Conservation (phyloP, 2,797 vertebrate species). For the Sebastes taczanowskii region DNA sequence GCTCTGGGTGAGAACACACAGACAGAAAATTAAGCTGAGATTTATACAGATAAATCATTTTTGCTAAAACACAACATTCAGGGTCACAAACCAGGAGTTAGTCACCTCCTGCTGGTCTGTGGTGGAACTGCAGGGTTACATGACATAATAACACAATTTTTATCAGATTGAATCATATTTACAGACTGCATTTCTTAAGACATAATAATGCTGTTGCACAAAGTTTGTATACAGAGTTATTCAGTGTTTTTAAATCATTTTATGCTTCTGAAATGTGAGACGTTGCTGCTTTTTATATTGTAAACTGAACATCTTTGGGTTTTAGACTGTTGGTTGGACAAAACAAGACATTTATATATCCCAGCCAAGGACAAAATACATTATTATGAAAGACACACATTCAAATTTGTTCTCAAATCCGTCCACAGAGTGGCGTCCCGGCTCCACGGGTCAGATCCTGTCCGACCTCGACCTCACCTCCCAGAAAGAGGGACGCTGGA, state of each 20-base stretch:
- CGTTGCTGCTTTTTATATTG: too few species aligned
- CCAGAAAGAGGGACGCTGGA: conserved; percentile 95
- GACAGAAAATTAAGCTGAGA: too few species aligned
- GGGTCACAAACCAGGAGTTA: not conserved
- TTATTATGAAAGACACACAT: not conserved
- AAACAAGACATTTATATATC: not conserved
- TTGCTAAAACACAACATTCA: too few species aligned
- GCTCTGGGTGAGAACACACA: conserved; percentile 86
- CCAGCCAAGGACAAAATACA: too few species aligned
- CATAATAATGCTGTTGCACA: too few species aligned
- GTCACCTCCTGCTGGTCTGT: not conserved
- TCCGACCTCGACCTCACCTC: conserved; percentile 97
- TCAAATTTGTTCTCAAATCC: not conserved
- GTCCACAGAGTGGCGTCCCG: conserved; percentile 93
- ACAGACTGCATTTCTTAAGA: not conserved
- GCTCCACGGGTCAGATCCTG: conserved; percentile 96
- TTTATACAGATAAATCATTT: not conserved
- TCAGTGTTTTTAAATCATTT: not conserved
- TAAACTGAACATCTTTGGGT: not conserved
- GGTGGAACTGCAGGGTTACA: not conserved
- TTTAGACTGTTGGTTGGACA: not conserved
- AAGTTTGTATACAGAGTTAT: not conserved
- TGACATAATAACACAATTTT: not conserved
- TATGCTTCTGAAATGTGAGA: not conserved
- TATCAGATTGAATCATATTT: not conserved